Base-by-base conservation (phyloP, 2,113 vertebrate species). In the Peucedramus taeniatus region DNA sequence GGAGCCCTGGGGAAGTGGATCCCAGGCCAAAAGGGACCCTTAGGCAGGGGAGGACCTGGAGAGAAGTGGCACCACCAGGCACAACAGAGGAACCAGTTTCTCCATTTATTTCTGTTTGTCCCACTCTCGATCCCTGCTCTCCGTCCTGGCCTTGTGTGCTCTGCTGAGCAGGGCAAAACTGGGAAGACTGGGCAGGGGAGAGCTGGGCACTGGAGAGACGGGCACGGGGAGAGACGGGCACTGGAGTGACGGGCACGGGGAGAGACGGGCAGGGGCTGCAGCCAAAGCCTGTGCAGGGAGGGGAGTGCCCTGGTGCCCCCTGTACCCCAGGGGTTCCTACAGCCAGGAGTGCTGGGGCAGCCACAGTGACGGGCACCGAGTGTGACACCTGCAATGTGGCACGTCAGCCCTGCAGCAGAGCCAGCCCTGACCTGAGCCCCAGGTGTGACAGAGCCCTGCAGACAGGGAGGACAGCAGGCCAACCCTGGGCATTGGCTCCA, bases 331-430 rank as follows among this genome's bases (percentile, higher is more conserved):
- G 59, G 27, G 10, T 15, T 44, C 5, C 42, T 23, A 0, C 44
- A 39, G 53, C 51, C 68, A 1, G 45, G 20, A 13, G 45, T 7
- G 9, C 77, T 26, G 81, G 50, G 30, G 1, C 2, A 7, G 49
- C 4, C 49, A 2, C 4, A 0, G 53, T 2, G 57, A 24, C 23
- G 24, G 65, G 89, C 79, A 40, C 6, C 13, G 6, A 19, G 0
- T 0, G 11, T 2, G 26, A 31, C n/a, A 26, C 31, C 44, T 4
- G 78, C 4, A 1, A 3, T 20, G 84, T 4, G 1, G 30, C 40
- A 2, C 4, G 0, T 4, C 47, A 49, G 8, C 13, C 56, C 80
- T 28, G 50, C 30, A 1, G 37, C 86, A 19, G 37, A 39, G 11
- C n/a, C 14, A 2, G 60, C 50, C 66, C 87, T 12, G 16, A 8